A percentile compares a stretch with the other conserved stretches of the same genome.
Evolutionary conservation across 2,888 invertebrate species (phyloP).

Genomic region (Linyphia triangularis): DNA sequence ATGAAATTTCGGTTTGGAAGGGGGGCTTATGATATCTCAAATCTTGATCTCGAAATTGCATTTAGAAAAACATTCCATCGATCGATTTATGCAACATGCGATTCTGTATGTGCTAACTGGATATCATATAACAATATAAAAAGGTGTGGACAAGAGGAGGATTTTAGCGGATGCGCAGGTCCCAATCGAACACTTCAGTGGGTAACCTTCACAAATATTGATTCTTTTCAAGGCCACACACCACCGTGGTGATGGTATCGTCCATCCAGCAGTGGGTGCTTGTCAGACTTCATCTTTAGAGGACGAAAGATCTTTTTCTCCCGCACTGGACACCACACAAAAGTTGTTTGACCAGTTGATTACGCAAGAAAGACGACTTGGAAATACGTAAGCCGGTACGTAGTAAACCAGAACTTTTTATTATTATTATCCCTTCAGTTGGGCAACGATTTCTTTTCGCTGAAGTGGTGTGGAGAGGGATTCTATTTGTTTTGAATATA

Average conservation of each 20-base stretch:
- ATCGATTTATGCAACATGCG: too few relatives aligned
- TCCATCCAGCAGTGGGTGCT: background rate
- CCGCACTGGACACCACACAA: background rate
- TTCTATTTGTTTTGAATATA: background rate
- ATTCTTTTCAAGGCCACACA: conserved; percentile 63
- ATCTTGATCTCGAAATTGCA: too few relatives aligned
- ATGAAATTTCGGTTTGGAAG: too few relatives aligned
- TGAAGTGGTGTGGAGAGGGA: background rate
- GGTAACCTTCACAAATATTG: conserved; percentile 60
- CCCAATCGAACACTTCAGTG: background rate
- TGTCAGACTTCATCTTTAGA: background rate
- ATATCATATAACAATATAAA: background rate
- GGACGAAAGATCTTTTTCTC: background rate
- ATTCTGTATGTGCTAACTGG: too few relatives aligned
- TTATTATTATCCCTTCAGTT: background rate
- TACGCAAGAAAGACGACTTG: conserved; percentile 24
- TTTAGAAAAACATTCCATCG: too few relatives aligned
- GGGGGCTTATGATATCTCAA: too few relatives aligned
- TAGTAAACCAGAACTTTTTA: background rate
- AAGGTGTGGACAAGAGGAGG: background rate
- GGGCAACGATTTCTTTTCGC: background rate
- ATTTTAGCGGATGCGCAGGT: background rate
- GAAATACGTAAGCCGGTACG: background rate
- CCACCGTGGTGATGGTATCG: conserved; percentile 18
- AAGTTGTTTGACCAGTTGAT: conserved; percentile 8